Base-by-base conservation (phyloP, 1,140 invertebrate genomes). In the Leguminivora glycinivorella region DNA sequence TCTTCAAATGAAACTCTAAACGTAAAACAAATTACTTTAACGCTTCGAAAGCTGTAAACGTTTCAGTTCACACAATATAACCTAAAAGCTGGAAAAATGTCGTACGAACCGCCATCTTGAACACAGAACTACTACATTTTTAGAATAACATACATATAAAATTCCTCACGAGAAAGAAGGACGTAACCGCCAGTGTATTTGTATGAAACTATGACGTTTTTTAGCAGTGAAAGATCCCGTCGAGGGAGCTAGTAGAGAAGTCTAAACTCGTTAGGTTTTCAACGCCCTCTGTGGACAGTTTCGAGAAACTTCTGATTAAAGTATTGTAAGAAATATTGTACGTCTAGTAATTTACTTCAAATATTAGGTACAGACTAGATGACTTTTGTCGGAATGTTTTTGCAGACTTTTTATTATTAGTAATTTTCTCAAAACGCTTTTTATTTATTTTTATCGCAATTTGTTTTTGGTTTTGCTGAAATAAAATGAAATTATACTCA, bases 261-360 rank as follows among this genome's bases (percentile, higher is more conserved):
- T 22, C 47, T 52, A 22, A 22, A 52, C 9, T 52, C 47, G 47
- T 52, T 22, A 22, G 9, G 19, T 52, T 52, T 52, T 52, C 47
- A 52, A 52, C 47, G 47, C 47, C 47, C 47, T 52, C 47, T 52
- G 47, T 52, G 47, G 47, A 43, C 47, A 52, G 14, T 52, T 52
- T 52, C 6, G 19, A 22, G 17, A 1, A 52, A 47, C 43, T 47
- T 19, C 4, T 47, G 43, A 47, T 17, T 47, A 47, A 47, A 47
- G 43, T 17, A 47, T 47, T 47, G 43, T 47, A 47, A 47, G 43
- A 47, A 47, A 47, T 47, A 47, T 47, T 47, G 43, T 47, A n/a
- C n/a, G n/a, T n/a, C n/a, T n/a, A 47, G 43, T 47, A 38, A 47
- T 19, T 9, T 34, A 9, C 4, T n/a, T n/a, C n/a, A n/a, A n/a